These are phyloP conservation scores for Sialis lutaria DNA, from an alignment of 2,888 invertebrate species.

Conservation along the genomic window DNA sequence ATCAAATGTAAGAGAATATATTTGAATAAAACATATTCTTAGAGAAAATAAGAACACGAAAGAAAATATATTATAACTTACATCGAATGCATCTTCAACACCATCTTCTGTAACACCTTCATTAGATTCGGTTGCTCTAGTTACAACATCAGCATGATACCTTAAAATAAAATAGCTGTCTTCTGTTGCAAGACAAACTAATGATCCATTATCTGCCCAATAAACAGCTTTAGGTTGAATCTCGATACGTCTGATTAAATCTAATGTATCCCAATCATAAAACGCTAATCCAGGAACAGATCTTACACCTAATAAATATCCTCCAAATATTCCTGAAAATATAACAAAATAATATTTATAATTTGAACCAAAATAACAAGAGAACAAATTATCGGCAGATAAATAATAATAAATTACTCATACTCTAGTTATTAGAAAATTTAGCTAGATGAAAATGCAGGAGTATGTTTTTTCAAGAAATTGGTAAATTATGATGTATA, in stretches of 20 bases:
- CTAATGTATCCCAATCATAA: slow-evolving; percentile 94
- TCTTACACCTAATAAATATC: slow-evolving; percentile 76
- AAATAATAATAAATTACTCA: neutral
- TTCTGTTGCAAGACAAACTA: slow-evolving; percentile 88
- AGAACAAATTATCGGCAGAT: slow-evolving; percentile 9
- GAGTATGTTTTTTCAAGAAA: too few relatives aligned
- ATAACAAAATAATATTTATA: slow-evolving; percentile 5
- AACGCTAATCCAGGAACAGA: slow-evolving; percentile 86
- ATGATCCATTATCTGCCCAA: slow-evolving; percentile 91
- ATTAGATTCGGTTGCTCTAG: slow-evolving; percentile 54
- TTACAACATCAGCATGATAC: slow-evolving; percentile 72
- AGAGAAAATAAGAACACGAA: too few relatives aligned
- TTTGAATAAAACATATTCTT: too few relatives aligned
- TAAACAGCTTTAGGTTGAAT: slow-evolving; percentile 86
- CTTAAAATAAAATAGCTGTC: slow-evolving; percentile 89
- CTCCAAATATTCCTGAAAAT: slow-evolving; percentile 67
- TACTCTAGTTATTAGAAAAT: too few relatives aligned
- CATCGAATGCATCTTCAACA: slow-evolving; percentile 92
- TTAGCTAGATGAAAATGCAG: too few relatives aligned
- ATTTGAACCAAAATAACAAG: neutral
- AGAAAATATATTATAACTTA: slow-evolving; percentile 21
- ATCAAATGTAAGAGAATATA: neutral
- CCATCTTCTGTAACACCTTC: slow-evolving; percentile 76
- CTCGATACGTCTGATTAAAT: slow-evolving; percentile 87
- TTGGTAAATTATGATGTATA: too few relatives aligned